phyloP scores from a whole-genome alignment of 2,797 vertebrate species.

The Cyprinella venusta region DNA sequence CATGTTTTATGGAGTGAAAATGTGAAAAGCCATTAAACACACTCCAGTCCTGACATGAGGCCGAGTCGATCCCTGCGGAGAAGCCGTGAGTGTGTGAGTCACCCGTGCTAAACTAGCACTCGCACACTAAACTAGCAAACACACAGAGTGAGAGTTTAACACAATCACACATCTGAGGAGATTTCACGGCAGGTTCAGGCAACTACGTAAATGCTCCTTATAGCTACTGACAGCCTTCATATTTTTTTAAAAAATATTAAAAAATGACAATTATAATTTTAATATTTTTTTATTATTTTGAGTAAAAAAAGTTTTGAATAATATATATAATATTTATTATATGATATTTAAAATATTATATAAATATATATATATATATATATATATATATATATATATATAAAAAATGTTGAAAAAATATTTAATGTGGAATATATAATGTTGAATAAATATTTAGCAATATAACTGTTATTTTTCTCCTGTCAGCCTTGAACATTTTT shows the following conservation, averaged over 20 bases:
- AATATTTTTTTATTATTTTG: neutral
- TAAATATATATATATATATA: too few relatives aligned
- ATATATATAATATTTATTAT: too few relatives aligned
- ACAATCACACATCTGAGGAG: too few relatives aligned
- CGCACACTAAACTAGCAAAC: neutral
- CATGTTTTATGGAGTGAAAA: slow-evolving; percentile 36
- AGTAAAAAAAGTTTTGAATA: neutral
- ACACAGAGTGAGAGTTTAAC: neutral
- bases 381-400: too few relatives aligned
- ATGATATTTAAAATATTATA: too few relatives aligned
- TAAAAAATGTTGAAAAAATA: too few relatives aligned
- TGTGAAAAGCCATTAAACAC: slow-evolving; percentile 46
- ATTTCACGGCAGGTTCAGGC: neutral
- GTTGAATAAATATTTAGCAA: too few relatives aligned
- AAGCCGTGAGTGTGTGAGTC: slow-evolving; percentile 19
- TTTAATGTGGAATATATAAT: too few relatives aligned
- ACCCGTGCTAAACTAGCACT: slow-evolving; percentile 13
- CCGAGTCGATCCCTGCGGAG: slow-evolving; percentile 39
- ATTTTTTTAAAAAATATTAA: accelerated
- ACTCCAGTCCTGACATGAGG: slow-evolving; percentile 44
- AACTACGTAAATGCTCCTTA: neutral
- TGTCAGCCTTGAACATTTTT: neutral
- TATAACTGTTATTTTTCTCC: too few relatives aligned
- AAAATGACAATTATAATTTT: too few relatives aligned
- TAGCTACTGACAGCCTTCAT: neutral